A percentile compares a stretch with the other conserved stretches of the same genome.
These are phyloP conservation scores for Drosophila borborema DNA, from an alignment of 2,888 invertebrate genomes.

Conservation along the genomic window DNA sequence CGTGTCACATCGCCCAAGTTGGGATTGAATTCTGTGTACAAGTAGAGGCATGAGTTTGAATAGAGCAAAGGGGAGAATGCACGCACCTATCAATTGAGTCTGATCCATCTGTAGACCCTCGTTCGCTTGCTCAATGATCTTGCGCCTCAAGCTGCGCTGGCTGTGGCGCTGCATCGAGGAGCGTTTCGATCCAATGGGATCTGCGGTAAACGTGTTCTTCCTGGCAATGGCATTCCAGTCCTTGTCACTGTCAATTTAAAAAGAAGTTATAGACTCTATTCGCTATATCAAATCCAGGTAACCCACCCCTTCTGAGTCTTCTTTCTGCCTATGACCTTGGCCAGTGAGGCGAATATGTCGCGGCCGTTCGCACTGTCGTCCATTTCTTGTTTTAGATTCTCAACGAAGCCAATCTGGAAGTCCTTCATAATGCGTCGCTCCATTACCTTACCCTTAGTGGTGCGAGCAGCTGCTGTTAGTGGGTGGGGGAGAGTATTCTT, in stretches of 20 bases:
- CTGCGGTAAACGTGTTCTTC: slow-evolving; percentile 88
- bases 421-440: slow-evolving; percentile 94
- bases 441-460: slow-evolving; percentile 90
- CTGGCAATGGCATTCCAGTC: slow-evolving; percentile 95
- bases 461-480: slow-evolving; percentile 89
- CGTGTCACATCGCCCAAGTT: slow-evolving; percentile 91
- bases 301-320: slow-evolving; percentile 84
- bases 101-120: slow-evolving; percentile 90
- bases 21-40: slow-evolving; percentile 90
- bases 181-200: slow-evolving; percentile 92
- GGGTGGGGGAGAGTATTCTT: not conserved
- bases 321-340: slow-evolving; percentile 90
- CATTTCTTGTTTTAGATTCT: slow-evolving; percentile 91
- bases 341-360: slow-evolving; percentile 93
- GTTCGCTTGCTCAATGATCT: slow-evolving; percentile 89
- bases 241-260: slow-evolving; percentile 70
- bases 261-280: not conserved
- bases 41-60: not conserved
- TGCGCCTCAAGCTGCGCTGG: slow-evolving; percentile 90
- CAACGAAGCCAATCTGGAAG: slow-evolving; percentile 95
- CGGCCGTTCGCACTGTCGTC: slow-evolving; percentile 89
- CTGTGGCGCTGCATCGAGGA: slow-evolving; percentile 88
- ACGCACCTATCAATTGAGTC: slow-evolving; percentile 89
- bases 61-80: rapidly evolving
- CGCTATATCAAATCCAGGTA: too few relatives aligned